Percentiles rank a stretch among this genome's conserved stretches.
These are phyloP conservation scores for Rhingia campestris DNA, from an alignment of 2,888 invertebrate genomes.

Conservation along the genomic window DNA sequence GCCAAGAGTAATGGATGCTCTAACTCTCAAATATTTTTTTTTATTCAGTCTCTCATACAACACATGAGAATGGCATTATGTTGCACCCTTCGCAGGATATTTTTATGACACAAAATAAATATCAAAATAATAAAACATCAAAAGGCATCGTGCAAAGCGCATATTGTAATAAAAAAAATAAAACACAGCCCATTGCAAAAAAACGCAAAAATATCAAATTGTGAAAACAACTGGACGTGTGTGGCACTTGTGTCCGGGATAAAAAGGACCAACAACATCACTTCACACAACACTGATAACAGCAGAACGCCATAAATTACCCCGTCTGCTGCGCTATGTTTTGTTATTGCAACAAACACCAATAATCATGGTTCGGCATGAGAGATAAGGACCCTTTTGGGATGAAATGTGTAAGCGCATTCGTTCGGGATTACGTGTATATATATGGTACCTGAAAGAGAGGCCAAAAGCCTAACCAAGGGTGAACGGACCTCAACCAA, in stretches of 20 bases:
- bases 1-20: slow-evolving; percentile 51
- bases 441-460: not conserved
- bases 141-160: slow-evolving; percentile 12
- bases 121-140: slow-evolving; percentile 15
- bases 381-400: slow-evolving; percentile 68
- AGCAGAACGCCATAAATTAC: slow-evolving; percentile 68
- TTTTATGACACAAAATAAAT: slow-evolving; percentile 64
- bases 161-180: slow-evolving; percentile 34
- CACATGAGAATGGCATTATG: slow-evolving; percentile 66
- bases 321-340: slow-evolving; percentile 43
- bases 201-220: slow-evolving; percentile 18
- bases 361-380: slow-evolving; percentile 66
- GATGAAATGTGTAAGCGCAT: slow-evolving; percentile 35
- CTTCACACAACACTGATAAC: slow-evolving; percentile 69
- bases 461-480: not conserved
- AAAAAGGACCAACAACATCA: slow-evolving; percentile 48
- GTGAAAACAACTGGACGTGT: slow-evolving; percentile 44
- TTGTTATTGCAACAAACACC: slow-evolving; percentile 68
- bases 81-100: slow-evolving; percentile 65
- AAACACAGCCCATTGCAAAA: slow-evolving; percentile 25
- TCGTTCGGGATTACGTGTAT: slow-evolving; percentile 46
- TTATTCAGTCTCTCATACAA: slow-evolving; percentile 6
- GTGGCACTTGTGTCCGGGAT: slow-evolving; percentile 60
- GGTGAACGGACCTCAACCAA: slow-evolving; percentile 31
- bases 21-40: slow-evolving; percentile 3